Evolutionary conservation across 2,113 vertebrate species (phyloP), one percentile per base, ranked within the genome.

Genomic region (Alectura lathami): DNA sequence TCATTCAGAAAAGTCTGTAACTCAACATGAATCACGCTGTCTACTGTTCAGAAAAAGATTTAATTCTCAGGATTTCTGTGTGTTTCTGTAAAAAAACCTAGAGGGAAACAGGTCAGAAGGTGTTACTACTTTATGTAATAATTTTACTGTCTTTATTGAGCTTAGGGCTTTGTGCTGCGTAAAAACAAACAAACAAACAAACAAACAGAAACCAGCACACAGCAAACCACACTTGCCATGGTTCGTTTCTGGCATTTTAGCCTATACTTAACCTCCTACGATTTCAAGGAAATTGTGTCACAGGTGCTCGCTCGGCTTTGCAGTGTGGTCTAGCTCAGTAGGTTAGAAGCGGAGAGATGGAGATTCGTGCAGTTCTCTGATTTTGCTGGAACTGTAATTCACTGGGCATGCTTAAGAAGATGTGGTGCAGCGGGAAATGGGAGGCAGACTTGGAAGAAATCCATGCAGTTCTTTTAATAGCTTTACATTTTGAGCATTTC

Each of bases 11-110:
- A 94, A 67, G 29, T n/a, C 26, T 50, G 38, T 81, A 86, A 88
- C 76, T 93, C 80, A 90, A 24, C 94, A n/a, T 1, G 5, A 69
- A 38, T 67, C 36, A 22, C 32, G 29, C 11, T 48, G 27, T 66
- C 64, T 80, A 21, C 42, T 81, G 83, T 83, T 77, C 80, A 74
- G 34, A 95, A 54, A 89, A 88, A 91, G 60, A 85, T 83, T 83
- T 73, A 53, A 30, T 91, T 91, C 88, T 80, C 68, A 74, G 14
- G n/a, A 6, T 79, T 20, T 62, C 53, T 90, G 75, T 57, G 12
- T 51, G 21, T 42, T 91, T 88, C 54, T 76, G 42, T 29, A 57
- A 30, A 51, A 29, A 86, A 88, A 3, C 26, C 45, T 92, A 15
- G 74, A 88, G 34, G 73, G 18, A 77, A 74, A 42, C 4, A 29